These are phyloP conservation scores for Onchidella celtica DNA, from an alignment of 2,888 invertebrate species.

Conservation along the genomic window DNA sequence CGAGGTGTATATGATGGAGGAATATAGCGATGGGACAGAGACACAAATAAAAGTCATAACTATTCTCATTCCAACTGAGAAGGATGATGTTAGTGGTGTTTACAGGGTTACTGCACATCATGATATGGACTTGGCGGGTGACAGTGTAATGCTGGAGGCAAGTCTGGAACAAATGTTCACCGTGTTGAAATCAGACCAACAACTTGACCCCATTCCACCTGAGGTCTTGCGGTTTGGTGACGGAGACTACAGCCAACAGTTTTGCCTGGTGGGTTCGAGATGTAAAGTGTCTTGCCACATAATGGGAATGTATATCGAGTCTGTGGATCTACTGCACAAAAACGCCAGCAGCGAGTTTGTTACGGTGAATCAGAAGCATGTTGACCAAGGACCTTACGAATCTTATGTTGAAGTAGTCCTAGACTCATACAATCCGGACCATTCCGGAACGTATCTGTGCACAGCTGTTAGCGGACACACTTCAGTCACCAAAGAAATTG, in stretches of 20 bases:
- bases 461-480: neutral
- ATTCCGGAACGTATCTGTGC: slow-evolving; percentile 20
- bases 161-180: slow-evolving; percentile 4
- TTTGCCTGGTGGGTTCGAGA: neutral
- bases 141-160: neutral
- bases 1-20: neutral
- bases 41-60: neutral
- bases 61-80: slow-evolving; percentile 19
- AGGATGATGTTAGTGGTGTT: slow-evolving; percentile 27
- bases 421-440: neutral
- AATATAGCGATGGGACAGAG: neutral
- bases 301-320: neutral
- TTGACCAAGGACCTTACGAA: slow-evolving; percentile 3
- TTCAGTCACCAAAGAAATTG: slow-evolving; percentile 14
- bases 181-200: neutral
- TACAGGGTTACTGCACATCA: slow-evolving; percentile 10
- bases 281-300: slow-evolving; percentile 12
- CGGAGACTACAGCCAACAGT: neutral
- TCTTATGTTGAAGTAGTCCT: neutral
- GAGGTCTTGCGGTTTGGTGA: slow-evolving; percentile 2
- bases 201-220: slow-evolving; percentile 7
- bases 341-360: slow-evolving; percentile 9
- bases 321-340: slow-evolving; percentile 18
- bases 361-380: neutral
- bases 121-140: neutral